Base-by-base conservation (phyloP, 2,113 vertebrate genomes). In the Seriola rivoliana region DNA sequence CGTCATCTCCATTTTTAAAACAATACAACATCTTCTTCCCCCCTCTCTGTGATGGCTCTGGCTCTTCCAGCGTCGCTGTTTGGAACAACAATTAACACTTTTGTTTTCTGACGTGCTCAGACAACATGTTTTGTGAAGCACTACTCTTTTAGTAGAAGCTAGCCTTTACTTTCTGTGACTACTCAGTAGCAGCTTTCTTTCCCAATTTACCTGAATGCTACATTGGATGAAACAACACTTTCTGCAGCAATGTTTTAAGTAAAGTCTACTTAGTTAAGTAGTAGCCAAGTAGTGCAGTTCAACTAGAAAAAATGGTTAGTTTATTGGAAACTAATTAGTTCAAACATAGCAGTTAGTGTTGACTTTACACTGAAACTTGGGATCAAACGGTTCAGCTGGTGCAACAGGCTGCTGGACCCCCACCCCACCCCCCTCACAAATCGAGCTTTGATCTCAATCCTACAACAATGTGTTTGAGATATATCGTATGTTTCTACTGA, bases 401-500 rank as follows among this genome's bases (percentile, higher is more conserved):
- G 75, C 66, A 12, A 70, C 36, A 50, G 34, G 11, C 40, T 76
- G 66, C 64, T 82, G 80, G 60, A 29, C 42, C 54, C 46, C 11
- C 36, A 3, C 36, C 36, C 36, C 36, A 13, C 42, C 46, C 42
- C 8, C 46, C 13, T 36, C 60, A 50, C 72, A 76, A 77, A 84
- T 78, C 63, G 71, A 62, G 55, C 48, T 80, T 78, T 40, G 48
- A 29, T 60, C 65, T 55, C 19, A 75, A 48, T 8, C n/a, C 8
- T 8, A n/a, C 25, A 19, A 19, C 3, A 32, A 23, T 55, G 42
- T 50, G n/a, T 66, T 65, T 59, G 38, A 62, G 71, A 63, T 38
- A 17, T 14, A 13, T 10, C 34, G 16, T 23, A 29, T 23, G 29
- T 8, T 12, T 76, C 8, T 48, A 16, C 55, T n/a, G 7, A 71